Base-by-base conservation (phyloP, 2,113 vertebrate genomes). In the Strix aluco region DNA sequence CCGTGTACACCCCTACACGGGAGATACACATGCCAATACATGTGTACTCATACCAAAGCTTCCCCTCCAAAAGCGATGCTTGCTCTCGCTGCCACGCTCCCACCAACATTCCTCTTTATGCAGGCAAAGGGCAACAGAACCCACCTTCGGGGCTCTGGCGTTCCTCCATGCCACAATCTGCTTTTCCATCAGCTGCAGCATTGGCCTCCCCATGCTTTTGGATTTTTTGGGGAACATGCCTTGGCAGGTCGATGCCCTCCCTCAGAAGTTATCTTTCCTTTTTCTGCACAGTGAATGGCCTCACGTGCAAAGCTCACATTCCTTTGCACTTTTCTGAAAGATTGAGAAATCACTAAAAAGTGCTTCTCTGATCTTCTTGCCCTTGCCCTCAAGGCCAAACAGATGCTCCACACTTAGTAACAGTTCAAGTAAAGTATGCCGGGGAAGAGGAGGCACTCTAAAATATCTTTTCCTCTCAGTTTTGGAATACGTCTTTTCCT, bases 11-110 rank as follows among this genome's bases (percentile, higher is more conserved):
- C 40, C 74, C 73, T 47, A 0, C 20, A 4, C 44, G 15, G 38
- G 38, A 29, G 26, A 9, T 34, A 40, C 2, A 15, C 49, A 1
- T 3, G 8, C 23, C 30, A 3, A 11, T 26, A n/a, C 0, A 1
- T 5, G 20, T 10, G 30, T 11, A 4, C 19, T 34, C 15, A 19
- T 3, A 30, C 6, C 25, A 25, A 38, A 40, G 63, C 25, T 62
- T 23, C 49, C 2, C 11, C 13, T 11, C 5, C 2, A 3, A 26
- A 20, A 47, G 20, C 4, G 0, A 15, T n/a, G 49, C 44, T 70
- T 40, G 49, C n/a, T 49, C 10, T 54, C 59, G 2, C 30, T 40
- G 21, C 15, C 63, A 4, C 0, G 0, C 11, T 88, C 18, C 30
- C 46, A 32, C 23, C 42, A 7, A 6, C 15, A 27, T 57, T 23